phyloP scores from a whole-genome alignment of 2,888 invertebrate species.

The Caenorhabditis uteleia region DNA sequence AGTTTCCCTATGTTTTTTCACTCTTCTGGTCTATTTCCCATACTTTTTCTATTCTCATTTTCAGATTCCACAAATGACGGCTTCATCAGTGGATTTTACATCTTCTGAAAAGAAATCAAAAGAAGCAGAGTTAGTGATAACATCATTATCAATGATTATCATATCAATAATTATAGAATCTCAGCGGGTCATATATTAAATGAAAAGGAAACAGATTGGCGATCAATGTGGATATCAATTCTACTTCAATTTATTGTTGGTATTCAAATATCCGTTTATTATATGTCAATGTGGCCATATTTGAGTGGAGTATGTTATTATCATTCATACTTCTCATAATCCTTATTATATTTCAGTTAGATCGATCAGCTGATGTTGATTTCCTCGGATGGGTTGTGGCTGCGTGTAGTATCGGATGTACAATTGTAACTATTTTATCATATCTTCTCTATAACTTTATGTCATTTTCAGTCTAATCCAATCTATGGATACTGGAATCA shows the following conservation, averaged over 20 bases:
- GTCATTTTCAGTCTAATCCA: constrained; percentile 36
- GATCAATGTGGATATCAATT: constrained; percentile 41
- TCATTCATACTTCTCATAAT: background rate
- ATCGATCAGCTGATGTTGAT: constrained; percentile 35
- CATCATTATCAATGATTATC: too few relatives aligned
- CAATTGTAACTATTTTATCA: constrained; percentile 31
- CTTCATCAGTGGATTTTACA: too few relatives aligned
- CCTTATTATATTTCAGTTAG: constrained; percentile 33
- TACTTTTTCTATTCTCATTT: too few relatives aligned
- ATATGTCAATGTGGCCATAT: constrained; percentile 50
- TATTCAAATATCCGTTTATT: constrained; percentile 43
- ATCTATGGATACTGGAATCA: constrained; percentile 52
- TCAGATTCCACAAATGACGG: too few relatives aligned
- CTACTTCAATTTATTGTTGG: constrained; percentile 38
- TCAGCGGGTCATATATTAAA: constrained; percentile 21
- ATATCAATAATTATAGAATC: constrained; percentile 3
- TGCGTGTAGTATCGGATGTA: constrained; percentile 39
- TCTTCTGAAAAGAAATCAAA: too few relatives aligned
- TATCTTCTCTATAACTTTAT: too few relatives aligned
- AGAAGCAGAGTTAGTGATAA: too few relatives aligned
- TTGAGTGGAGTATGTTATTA: constrained; percentile 29
- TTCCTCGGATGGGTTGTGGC: constrained; percentile 54
- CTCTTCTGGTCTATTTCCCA: too few relatives aligned
- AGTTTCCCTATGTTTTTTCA: too few relatives aligned
- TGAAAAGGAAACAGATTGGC: constrained; percentile 35